phyloP scores from a whole-genome alignment of 2,797 vertebrate genomes.

The Myotis pilosus region DNA sequence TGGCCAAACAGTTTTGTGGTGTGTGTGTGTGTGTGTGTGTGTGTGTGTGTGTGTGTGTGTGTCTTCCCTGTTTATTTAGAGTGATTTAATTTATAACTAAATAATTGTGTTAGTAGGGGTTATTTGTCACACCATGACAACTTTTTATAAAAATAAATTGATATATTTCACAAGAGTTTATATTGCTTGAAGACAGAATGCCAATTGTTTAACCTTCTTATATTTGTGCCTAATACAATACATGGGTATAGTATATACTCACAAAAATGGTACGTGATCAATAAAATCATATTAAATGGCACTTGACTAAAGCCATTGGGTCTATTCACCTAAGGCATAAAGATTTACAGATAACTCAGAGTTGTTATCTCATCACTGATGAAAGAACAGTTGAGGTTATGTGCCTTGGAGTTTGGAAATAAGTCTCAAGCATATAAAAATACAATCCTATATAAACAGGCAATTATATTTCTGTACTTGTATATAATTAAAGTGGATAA shows the following conservation, averaged over 20 bases:
- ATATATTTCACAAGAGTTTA: background rate
- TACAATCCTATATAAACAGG: background rate
- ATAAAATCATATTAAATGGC: background rate
- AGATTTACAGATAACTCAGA: background rate
- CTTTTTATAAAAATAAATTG: background rate
- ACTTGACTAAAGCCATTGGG: background rate
- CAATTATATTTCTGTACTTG: constrained; percentile 1
- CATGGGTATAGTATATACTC: background rate
- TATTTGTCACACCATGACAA: background rate
- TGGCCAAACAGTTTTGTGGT: background rate
- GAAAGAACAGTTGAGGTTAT: background rate
- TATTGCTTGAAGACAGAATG: background rate
- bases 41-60: background rate
- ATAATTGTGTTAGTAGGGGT: background rate
- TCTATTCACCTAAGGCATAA: background rate
- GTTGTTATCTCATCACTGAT: background rate
- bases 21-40: no score
- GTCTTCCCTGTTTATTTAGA: background rate
- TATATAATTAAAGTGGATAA: background rate
- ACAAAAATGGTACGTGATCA: background rate
- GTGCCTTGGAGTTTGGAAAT: background rate
- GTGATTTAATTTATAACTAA: background rate
- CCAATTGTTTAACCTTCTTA: background rate
- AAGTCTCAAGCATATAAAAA: background rate
- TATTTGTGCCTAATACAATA: background rate